Evolutionary conservation across 2,888 invertebrate species (phyloP).

Genomic region (Mesochorus sp.): DNA sequence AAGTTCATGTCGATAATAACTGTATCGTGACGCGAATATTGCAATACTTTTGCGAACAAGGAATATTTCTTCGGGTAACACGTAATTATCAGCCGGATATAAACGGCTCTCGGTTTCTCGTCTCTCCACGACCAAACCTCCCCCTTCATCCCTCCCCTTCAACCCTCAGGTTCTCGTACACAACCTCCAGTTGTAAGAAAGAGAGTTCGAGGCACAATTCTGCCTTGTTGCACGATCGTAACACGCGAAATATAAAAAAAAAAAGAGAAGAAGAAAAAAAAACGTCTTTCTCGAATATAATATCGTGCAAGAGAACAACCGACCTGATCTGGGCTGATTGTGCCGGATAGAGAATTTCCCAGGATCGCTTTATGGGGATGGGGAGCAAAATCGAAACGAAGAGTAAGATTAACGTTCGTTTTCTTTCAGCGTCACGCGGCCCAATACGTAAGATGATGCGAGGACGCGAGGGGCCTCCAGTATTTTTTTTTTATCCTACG

Average conservation of each 20-base stretch:
- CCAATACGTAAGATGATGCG: conserved; percentile 30
- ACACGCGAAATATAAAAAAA: conserved; percentile 74
- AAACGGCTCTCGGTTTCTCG: conserved; percentile 65
- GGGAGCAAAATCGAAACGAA: conserved; percentile 47
- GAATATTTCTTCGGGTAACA: conserved; percentile 72
- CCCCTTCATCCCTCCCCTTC: neutral
- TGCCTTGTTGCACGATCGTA: conserved; percentile 66
- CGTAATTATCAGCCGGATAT: conserved; percentile 75
- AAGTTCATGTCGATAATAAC: conserved; percentile 79
- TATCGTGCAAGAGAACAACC: conserved; percentile 34
- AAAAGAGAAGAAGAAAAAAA: conserved; percentile 9
- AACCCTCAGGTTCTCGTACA: neutral
- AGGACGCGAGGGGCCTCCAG: neutral
- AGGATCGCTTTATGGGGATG: conserved; percentile 8
- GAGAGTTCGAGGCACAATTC: conserved; percentile 63
- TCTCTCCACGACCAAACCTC: neutral
- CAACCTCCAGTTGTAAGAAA: conserved; percentile 31
- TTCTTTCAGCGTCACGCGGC: conserved; percentile 45
- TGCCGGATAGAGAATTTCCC: conserved; percentile 32
- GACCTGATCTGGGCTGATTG: conserved; percentile 14
- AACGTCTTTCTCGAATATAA: conserved; percentile 4
- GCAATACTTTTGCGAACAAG: conserved; percentile 70
- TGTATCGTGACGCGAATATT: conserved; percentile 78
- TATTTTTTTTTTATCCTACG: conserved; percentile 21
- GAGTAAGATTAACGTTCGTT: conserved; percentile 46